phyloP scores from a whole-genome alignment of 2,888 invertebrate species.

The Rhimphoctona megacephalus region DNA sequence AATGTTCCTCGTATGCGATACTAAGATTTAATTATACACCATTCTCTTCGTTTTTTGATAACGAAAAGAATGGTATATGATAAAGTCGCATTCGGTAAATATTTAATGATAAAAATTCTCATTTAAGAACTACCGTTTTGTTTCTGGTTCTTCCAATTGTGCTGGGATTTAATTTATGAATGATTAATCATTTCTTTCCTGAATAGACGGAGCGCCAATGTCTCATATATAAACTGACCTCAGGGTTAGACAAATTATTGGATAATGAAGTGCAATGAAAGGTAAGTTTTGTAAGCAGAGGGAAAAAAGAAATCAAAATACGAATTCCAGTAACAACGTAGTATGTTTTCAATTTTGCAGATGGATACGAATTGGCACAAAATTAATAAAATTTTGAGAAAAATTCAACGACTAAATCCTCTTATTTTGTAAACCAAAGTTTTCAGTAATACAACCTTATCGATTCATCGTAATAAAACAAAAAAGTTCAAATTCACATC shows the following conservation, averaged over 20 bases:
- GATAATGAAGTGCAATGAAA: not conserved
- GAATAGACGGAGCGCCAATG: not conserved
- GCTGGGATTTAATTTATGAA: not conserved
- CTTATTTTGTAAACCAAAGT: too few species aligned
- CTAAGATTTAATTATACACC: too few species aligned
- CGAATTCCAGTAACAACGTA: not conserved
- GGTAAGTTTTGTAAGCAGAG: not conserved
- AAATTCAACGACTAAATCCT: not conserved
- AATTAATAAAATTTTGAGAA: not conserved
- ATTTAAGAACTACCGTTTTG: not conserved
- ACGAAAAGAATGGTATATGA: too few species aligned
- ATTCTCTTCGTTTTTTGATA: too few species aligned
- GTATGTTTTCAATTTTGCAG: not conserved
- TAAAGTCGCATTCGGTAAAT: too few species aligned
- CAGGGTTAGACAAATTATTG: not conserved
- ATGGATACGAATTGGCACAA: not conserved
- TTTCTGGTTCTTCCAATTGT: not conserved
- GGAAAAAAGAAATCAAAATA: not conserved
- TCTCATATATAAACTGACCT: not conserved
- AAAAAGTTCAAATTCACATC: too few species aligned
- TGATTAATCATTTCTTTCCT: not conserved
- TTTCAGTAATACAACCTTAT: too few species aligned
- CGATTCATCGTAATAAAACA: too few species aligned
- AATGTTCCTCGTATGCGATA: too few species aligned
- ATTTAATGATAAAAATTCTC: too few species aligned